Evolutionary conservation across 2,113 vertebrate genomes (phyloP).

Genomic region (Hydrolagus affinis): DNA sequence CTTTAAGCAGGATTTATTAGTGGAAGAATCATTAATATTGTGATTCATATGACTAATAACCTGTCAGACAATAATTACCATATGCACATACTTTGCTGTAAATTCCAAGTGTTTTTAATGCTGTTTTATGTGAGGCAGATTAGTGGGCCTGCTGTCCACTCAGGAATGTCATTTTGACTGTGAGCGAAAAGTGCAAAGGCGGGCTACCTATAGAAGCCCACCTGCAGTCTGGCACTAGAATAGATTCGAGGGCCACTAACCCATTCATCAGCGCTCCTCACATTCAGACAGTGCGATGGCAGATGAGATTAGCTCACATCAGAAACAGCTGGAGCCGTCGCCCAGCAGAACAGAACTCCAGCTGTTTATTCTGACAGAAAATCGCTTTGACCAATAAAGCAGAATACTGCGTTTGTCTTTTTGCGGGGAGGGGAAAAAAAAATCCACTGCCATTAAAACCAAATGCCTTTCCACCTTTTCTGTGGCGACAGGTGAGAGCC

Average conservation of each 20-base stretch:
- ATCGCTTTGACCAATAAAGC: not conserved
- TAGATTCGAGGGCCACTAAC: not conserved
- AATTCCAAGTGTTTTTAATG: not conserved
- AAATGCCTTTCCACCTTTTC: not conserved
- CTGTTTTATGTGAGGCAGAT: not conserved
- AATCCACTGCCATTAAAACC: not conserved
- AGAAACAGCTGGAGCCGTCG: not conserved
- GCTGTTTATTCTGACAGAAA: not conserved
- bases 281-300: not conserved
- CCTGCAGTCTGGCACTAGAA: not conserved
- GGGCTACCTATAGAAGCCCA: not conserved
- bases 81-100: not conserved
- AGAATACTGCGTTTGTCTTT: not conserved
- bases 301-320: not conserved
- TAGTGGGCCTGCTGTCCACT: not conserved
- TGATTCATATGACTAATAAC: not conserved
- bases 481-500: not conserved
- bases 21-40: not conserved
- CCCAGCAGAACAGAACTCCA: not conserved
- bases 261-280: not conserved
- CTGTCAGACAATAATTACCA: not conserved
- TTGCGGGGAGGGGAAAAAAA: too few species aligned
- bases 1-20: not conserved
- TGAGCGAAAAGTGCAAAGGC: not conserved
- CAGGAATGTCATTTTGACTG: not conserved